These are phyloP conservation scores for Drosophila parvula DNA, from an alignment of 1,140 invertebrate species.

Conservation along the genomic window DNA sequence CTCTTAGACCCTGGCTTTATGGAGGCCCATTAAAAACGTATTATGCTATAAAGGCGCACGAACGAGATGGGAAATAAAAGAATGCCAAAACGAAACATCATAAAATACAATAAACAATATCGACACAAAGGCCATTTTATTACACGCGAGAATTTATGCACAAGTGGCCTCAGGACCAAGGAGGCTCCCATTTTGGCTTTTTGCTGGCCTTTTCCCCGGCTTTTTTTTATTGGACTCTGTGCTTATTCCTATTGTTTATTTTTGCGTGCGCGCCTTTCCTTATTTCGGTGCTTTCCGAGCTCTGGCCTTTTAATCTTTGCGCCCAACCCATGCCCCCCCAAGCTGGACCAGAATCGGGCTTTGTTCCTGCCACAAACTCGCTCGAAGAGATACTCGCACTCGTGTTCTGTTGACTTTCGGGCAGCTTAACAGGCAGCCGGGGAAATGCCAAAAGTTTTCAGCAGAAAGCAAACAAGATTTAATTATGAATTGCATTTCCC, in stretches of 20 bases:
- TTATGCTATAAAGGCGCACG: constrained; percentile 62
- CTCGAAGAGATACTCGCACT: constrained; percentile 14
- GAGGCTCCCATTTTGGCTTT: constrained; percentile 23
- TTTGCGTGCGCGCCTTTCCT: constrained; percentile 39
- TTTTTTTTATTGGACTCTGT: constrained; percentile 39
- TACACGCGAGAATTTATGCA: constrained; percentile 66
- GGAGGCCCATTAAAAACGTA: constrained; percentile 65
- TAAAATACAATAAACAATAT: constrained; percentile 75
- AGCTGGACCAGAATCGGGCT: constrained; percentile 30
- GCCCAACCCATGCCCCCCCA: constrained; percentile 33
- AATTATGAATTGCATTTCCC: constrained; percentile 54
- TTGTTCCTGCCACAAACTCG: constrained; percentile 44
- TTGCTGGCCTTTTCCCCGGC: constrained; percentile 11
- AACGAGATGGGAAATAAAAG: constrained; percentile 25
- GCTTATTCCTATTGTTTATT: constrained; percentile 66
- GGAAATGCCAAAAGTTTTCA: constrained; percentile 49
- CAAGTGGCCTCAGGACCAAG: constrained; percentile 40
- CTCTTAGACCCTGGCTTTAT: constrained; percentile 40
- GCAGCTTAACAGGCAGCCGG: constrained; percentile 43
- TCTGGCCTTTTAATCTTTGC: constrained; percentile 70
- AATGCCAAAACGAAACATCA: constrained; percentile 45
- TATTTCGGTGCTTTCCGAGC: constrained; percentile 34
- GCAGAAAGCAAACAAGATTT: constrained; percentile 42
- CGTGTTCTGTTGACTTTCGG: constrained; percentile 33
- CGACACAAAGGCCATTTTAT: constrained; percentile 75